Evolutionary conservation across 1,140 invertebrate species (phyloP), one percentile per base, ranked within the genome.

Genomic region (Eueides isabella): DNA sequence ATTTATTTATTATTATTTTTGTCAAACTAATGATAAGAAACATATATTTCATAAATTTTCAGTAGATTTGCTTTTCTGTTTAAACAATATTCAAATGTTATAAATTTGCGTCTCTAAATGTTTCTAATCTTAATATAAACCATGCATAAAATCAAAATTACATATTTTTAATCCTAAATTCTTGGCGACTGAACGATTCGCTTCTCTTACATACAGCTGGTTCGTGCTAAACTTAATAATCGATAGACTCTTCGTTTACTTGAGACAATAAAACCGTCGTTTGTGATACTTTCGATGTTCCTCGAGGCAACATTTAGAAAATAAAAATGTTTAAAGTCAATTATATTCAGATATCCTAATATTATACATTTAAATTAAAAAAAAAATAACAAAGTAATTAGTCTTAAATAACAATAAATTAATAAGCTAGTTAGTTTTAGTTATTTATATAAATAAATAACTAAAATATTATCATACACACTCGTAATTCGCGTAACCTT

Each of bases 211-310:
- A 44, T 44, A 55, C 48, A 55, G 48, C 48, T 55, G 19, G 23
- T 55, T 55, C 48, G 12, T 55, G 48, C 19, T 55, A 55, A 55
- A 55, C 48, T 55, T 55, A 55, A 55, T 55, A 55, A 55, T 55
- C 48, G 48, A 55, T 55, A 55, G 48, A 23, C 48, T 55, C 48
- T 6, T 55, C 48, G 19, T 55, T 55, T 23, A 55, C 48, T 55
- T 55, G 48, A 55, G 48, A 55, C 48, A 55, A 55, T 55, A 55
- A 55, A 55, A 55, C 23, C 48, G 48, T 55, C 48, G 11, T 55
- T 44, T 55, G 19, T 55, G 48, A 23, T 9, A 55, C 19, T 55
- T 55, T 55, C 7, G 19, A 55, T 19, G 48, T 55, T 23, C 11
- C 19, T 26, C 19, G 23, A 23, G 48, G 48, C 26, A 55, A 55